These are phyloP conservation scores for Acanthopleura granulata DNA, from an alignment of 2,888 invertebrate species.

Conservation along the genomic window DNA sequence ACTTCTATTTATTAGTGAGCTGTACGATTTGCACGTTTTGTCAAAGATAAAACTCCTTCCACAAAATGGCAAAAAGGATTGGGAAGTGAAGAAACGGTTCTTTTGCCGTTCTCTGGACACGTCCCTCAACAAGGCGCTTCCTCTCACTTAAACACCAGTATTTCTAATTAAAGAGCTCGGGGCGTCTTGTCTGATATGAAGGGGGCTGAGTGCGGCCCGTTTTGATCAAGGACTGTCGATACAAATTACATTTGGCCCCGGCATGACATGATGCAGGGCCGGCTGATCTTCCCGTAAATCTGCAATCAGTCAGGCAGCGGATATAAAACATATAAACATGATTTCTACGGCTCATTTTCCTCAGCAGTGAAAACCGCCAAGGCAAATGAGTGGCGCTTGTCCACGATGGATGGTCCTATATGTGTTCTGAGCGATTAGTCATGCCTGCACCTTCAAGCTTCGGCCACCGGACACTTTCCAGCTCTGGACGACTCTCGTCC, in stretches of 20 bases:
- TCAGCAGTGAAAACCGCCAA: background rate
- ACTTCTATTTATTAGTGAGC: too few relatives aligned
- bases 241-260: background rate
- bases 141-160: background rate
- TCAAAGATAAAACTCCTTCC: too few relatives aligned
- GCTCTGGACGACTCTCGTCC: background rate
- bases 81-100: too few relatives aligned
- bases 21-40: too few relatives aligned
- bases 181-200: slow-evolving; percentile 2
- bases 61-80: too few relatives aligned
- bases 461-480: background rate
- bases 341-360: slow-evolving; percentile 4
- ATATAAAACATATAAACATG: slow-evolving; percentile 12
- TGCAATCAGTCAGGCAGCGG: background rate
- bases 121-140: background rate
- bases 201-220: background rate
- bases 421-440: background rate
- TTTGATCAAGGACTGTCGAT: slow-evolving; percentile 12
- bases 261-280: background rate
- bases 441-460: background rate
- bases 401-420: background rate
- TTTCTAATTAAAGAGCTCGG: slow-evolving; percentile 16
- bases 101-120: background rate
- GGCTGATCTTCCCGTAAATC: background rate
- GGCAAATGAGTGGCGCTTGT: background rate